These are phyloP conservation scores for Trichoplusia ni DNA, from an alignment of 1,140 invertebrate species.

Conservation along the genomic window DNA sequence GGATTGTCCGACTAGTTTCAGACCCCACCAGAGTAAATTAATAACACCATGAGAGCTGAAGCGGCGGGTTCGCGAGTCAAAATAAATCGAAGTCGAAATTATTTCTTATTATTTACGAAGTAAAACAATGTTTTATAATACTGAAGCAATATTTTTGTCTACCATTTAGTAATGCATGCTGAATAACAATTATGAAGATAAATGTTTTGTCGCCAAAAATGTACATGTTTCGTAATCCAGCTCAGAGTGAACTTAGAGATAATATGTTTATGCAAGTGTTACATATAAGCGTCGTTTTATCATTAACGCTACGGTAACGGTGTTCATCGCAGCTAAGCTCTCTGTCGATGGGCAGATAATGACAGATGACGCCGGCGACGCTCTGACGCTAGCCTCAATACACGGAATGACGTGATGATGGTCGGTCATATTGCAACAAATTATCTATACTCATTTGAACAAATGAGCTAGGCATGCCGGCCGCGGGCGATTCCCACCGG, in stretches of 20 bases:
- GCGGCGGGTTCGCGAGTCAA: too few relatives aligned
- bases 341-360: slow-evolving; percentile 20
- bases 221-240: slow-evolving; percentile 15
- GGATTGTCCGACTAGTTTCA: too few relatives aligned
- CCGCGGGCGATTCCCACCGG: slow-evolving; percentile 69
- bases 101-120: too few relatives aligned
- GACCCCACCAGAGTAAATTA: too few relatives aligned
- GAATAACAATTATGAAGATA: slow-evolving; percentile 26
- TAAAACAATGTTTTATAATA: slow-evolving; percentile 33
- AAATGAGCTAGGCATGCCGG: slow-evolving; percentile 48
- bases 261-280: slow-evolving; percentile 13
- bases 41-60: too few relatives aligned
- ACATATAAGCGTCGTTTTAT: slow-evolving; percentile 17
- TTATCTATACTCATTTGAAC: slow-evolving; percentile 64
- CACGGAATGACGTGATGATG: slow-evolving; percentile 11
- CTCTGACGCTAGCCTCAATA: too few relatives aligned
- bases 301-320: background rate
- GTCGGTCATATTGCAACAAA: slow-evolving; percentile 25
- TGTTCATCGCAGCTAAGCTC: background rate
- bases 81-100: too few relatives aligned
- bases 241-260: slow-evolving; percentile 2
- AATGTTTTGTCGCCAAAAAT: slow-evolving; percentile 5
- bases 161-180: slow-evolving; percentile 30
- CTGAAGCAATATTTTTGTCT: slow-evolving; percentile 14
- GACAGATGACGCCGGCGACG: background rate